A percentile compares a stretch with the other conserved stretches of the same genome.
Evolutionary conservation across 2,797 vertebrate genomes (phyloP).

Genomic region (Siniperca undulata): DNA sequence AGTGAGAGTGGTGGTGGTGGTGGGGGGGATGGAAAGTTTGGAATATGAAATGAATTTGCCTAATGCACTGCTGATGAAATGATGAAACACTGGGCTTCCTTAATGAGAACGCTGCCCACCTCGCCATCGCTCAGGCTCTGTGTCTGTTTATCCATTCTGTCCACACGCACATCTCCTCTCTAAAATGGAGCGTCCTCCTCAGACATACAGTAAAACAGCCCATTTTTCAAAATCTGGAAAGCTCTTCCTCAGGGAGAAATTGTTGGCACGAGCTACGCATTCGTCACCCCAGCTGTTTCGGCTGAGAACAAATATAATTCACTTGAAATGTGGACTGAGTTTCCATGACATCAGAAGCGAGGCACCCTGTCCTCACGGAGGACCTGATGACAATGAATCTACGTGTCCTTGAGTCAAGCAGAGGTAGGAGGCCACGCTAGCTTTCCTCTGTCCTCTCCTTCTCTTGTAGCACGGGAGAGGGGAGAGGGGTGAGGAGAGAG

Average conservation of each 20-base stretch:
- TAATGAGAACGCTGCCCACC: conserved; percentile 65
- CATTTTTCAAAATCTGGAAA: conserved; percentile 52
- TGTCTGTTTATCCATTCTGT: conserved; percentile 65
- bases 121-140: conserved; percentile 19
- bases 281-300: conserved; percentile 46
- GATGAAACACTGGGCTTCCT: conserved; percentile 69
- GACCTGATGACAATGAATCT: conserved; percentile 54
- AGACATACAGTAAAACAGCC: conserved; percentile 42
- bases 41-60: conserved; percentile 70
- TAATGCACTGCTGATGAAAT: conserved; percentile 76
- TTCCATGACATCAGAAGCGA: conserved; percentile 59
- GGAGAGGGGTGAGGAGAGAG: conserved; percentile 2
- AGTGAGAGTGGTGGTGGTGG: neutral
- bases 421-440: conserved; percentile 52
- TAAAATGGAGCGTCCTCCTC: conserved; percentile 44
- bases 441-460: conserved; percentile 53
- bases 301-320: conserved; percentile 44
- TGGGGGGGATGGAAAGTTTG: conserved; percentile 56
- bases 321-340: conserved; percentile 39
- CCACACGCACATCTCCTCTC: conserved; percentile 46
- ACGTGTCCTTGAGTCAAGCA: conserved; percentile 59
- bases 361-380: conserved; percentile 42
- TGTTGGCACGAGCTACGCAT: conserved; percentile 10
- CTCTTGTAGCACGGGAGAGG: conserved; percentile 18
- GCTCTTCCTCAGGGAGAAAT: conserved; percentile 33